These are phyloP conservation scores for Pseudochromis fuscus DNA, from an alignment of 2,797 vertebrate species.

Conservation along the genomic window DNA sequence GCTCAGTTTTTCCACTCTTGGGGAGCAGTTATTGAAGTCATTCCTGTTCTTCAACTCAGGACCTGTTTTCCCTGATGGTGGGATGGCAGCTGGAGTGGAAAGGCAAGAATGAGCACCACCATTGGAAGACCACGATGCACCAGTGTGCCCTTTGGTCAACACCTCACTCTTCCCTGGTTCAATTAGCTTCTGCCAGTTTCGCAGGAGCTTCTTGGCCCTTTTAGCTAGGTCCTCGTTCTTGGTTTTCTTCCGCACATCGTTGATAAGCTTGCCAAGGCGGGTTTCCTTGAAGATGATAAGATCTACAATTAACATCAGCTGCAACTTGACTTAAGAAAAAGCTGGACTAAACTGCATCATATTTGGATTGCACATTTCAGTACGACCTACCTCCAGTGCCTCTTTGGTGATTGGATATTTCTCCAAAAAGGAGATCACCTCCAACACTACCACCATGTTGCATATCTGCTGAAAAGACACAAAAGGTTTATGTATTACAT, in stretches of 20 bases:
- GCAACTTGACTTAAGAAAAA: neutral
- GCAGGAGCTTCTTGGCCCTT: slow-evolving; percentile 93
- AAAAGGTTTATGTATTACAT: slow-evolving; percentile 13
- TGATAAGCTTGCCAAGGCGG: slow-evolving; percentile 95
- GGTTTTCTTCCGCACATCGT: slow-evolving; percentile 94
- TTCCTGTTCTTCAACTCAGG: slow-evolving; percentile 89
- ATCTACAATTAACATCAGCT: neutral
- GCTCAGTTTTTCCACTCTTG: slow-evolving; percentile 82
- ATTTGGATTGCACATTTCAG: neutral
- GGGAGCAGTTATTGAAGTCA: slow-evolving; percentile 89
- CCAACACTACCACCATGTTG: slow-evolving; percentile 96
- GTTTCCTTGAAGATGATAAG: slow-evolving; percentile 88
- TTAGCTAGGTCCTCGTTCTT: slow-evolving; percentile 94
- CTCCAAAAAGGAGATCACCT: slow-evolving; percentile 97
- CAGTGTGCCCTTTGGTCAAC: slow-evolving; percentile 83
- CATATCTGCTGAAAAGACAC: slow-evolving; percentile 87
- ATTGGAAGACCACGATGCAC: slow-evolving; percentile 85
- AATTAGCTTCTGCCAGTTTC: slow-evolving; percentile 94
- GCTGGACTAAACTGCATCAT: neutral
- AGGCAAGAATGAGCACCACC: slow-evolving; percentile 83
- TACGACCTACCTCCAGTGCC: slow-evolving; percentile 90
- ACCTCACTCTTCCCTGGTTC: slow-evolving; percentile 88
- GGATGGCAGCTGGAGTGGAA: slow-evolving; percentile 67
- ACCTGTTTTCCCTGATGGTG: slow-evolving; percentile 78
- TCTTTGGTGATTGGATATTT: slow-evolving; percentile 99